Evolutionary conservation across 2,888 invertebrate genomes (phyloP).

Genomic region (Drosophila fungiperda): DNA sequence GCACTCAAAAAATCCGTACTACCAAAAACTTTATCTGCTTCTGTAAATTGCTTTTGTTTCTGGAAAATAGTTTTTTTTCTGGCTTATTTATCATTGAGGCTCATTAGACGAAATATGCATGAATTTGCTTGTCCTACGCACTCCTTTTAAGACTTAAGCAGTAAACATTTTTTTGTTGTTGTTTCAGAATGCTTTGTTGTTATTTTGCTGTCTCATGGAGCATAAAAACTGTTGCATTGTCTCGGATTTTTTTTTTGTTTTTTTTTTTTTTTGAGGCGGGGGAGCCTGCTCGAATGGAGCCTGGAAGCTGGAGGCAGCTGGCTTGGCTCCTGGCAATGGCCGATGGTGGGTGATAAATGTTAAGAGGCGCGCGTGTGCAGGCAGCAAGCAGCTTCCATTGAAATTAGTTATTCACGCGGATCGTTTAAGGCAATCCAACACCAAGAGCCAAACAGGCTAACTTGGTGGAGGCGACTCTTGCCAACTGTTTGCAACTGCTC

Average conservation of each 20-base stretch:
- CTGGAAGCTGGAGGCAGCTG: constrained; percentile 30
- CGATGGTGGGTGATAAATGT: constrained; percentile 83
- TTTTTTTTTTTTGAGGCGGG: not conserved
- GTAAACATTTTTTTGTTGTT: constrained; percentile 35
- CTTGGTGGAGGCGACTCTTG: constrained; percentile 31
- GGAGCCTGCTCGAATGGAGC: constrained; percentile 10
- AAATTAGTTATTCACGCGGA: constrained; percentile 85
- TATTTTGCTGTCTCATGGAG: constrained; percentile 28
- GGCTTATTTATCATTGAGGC: constrained; percentile 30
- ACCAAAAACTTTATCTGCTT: constrained; percentile 6
- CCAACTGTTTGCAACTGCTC: constrained; percentile 14
- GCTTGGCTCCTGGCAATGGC: constrained; percentile 41
- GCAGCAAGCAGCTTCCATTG: constrained; percentile 78
- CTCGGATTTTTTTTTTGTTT: constrained; percentile 25
- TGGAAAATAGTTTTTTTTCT: constrained; percentile 5
- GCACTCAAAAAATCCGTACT: not conserved
- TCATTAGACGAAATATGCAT: constrained; percentile 62
- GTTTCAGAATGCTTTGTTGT: constrained; percentile 12
- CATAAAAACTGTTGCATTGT: constrained; percentile 64
- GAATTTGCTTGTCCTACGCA: constrained; percentile 74
- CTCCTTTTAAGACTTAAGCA: constrained; percentile 62
- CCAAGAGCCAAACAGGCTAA: constrained; percentile 35
- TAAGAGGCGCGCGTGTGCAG: constrained; percentile 64
- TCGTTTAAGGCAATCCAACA: constrained; percentile 82
- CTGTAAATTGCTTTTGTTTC: constrained; percentile 12